Evolutionary conservation across 30 jellyfish, hydroid and myxozoan species (phyloP), one percentile per base, ranked within the genome.

Genomic region (Nemopilema nomurai): DNA sequence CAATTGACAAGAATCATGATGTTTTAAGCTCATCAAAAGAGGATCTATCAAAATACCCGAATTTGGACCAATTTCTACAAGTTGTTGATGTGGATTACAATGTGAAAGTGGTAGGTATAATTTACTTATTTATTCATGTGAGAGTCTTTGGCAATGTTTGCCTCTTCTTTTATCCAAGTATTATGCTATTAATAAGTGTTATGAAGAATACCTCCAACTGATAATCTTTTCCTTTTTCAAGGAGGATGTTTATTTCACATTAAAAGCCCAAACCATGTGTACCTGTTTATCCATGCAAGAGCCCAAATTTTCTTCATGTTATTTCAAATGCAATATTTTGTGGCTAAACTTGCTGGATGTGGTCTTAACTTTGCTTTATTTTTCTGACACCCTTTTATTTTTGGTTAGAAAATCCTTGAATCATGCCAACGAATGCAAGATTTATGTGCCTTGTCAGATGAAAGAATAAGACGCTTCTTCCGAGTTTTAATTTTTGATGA

Each of bases 401-500:
- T 69, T 24, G 49, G 71, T 3, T 68, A 90, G 97, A 78, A 28
- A 18, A 50, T 90, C 65, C 65, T 67, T 24, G 89, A 70, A 71
- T 41, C 90, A 19, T 84, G 92, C 51, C 25, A 66, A 24, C 49
- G 57, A 62, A 76, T 90, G 6, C 87, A 83, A 27, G 97, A 83
- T 21, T 70, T 90, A 21, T 90, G 89, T 76, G 84, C 80, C 25
- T 66, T 90, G 74, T 72, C 97, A 63, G 95, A 90, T 70, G 97
- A 84, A 64, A 69, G 76, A 76, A 72, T 90, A 22, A 51, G 89
- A 27, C 79, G 76, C 21, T 74, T 83, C 30, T 90, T 83, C 68
- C 63, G 75, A 27, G 27, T 27, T 19, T 52, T 84, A 8, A 30
- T 72, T 7, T 49, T 13, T 74, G 91, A 83, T 69, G 92, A 65